Conservation (phyloP, 2,888 invertebrate species). For the Diarsia rubi region DNA sequence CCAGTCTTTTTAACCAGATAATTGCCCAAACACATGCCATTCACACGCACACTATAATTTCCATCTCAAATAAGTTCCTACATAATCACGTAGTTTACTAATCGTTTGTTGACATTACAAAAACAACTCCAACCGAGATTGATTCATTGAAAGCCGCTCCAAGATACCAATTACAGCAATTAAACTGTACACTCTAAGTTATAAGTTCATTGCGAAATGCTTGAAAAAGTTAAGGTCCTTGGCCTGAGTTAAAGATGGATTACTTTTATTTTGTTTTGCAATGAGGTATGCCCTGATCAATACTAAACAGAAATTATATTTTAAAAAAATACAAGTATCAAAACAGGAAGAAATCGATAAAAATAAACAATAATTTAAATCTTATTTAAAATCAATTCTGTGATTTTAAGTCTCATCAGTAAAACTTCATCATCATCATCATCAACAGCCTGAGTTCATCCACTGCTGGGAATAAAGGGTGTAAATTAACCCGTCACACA, state of each 20-base stretch:
- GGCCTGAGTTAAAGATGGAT: conserved; percentile 58
- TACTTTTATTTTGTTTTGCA: conserved; percentile 51
- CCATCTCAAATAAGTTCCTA: conserved; percentile 49
- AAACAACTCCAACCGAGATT: conserved; percentile 51
- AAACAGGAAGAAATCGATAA: too few relatives aligned
- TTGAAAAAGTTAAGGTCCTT: conserved; percentile 59
- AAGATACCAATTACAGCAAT: conserved; percentile 67
- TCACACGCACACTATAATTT: conserved; percentile 43
- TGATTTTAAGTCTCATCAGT: background rate
- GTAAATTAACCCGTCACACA: too few relatives aligned
- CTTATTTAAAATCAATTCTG: background rate
- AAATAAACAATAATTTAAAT: too few relatives aligned
- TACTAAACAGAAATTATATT: too few relatives aligned
- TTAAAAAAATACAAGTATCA: too few relatives aligned
- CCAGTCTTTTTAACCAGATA: conserved; percentile 28
- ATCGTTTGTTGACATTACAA: conserved; percentile 64
- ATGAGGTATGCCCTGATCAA: conserved; percentile 7
- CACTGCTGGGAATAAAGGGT: too few relatives aligned
- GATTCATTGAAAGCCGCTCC: conserved; percentile 61
- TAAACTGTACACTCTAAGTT: conserved; percentile 63
- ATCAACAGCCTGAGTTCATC: too few relatives aligned
- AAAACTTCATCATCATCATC: too few relatives aligned
- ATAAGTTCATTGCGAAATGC: conserved; percentile 62
- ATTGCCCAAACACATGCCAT: conserved; percentile 26
- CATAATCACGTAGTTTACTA: conserved; percentile 50